Percentiles rank a stretch among this genome's conserved stretches.
Conservation (phyloP, 1,140 invertebrate genomes). For the Trichoplusia ni region DNA sequence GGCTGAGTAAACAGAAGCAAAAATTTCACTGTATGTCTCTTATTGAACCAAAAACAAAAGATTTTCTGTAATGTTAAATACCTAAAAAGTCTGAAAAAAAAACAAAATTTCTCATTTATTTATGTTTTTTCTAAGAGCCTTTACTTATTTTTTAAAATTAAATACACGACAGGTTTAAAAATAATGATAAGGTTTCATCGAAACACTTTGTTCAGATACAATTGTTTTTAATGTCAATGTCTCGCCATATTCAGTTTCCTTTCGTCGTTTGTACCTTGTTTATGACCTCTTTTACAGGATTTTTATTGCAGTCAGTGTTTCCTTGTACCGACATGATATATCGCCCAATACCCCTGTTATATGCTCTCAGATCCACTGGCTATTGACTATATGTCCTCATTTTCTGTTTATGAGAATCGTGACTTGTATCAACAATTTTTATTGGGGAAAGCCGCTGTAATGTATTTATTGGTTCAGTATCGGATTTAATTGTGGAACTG, state of each 20-base stretch:
- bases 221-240: conserved; percentile 27
- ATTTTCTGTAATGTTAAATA: too few relatives aligned
- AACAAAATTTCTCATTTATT: too few relatives aligned
- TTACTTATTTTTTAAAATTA: too few relatives aligned
- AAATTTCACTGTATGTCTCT: conserved; percentile 12
- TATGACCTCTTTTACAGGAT: conserved; percentile 44
- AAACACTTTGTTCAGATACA: too few relatives aligned
- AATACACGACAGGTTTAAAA: too few relatives aligned
- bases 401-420: conserved; percentile 62
- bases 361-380: conserved; percentile 49
- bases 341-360: conserved; percentile 49
- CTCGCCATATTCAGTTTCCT: conserved; percentile 21
- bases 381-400: conserved; percentile 52
- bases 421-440: conserved; percentile 48
- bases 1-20: conserved; percentile 12
- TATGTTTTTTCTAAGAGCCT: too few relatives aligned
- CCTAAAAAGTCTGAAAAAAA: too few relatives aligned
- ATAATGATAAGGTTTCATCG: too few relatives aligned
- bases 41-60: conserved; percentile 4
- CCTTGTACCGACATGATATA: conserved; percentile 52
- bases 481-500: conserved; percentile 11
- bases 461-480: conserved; percentile 23
- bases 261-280: conserved; percentile 36
- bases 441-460: conserved; percentile 9
- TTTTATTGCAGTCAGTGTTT: conserved; percentile 45